phyloP scores from a whole-genome alignment of 2,888 invertebrate species.

The Gastracanthus pulcherrimus region DNA sequence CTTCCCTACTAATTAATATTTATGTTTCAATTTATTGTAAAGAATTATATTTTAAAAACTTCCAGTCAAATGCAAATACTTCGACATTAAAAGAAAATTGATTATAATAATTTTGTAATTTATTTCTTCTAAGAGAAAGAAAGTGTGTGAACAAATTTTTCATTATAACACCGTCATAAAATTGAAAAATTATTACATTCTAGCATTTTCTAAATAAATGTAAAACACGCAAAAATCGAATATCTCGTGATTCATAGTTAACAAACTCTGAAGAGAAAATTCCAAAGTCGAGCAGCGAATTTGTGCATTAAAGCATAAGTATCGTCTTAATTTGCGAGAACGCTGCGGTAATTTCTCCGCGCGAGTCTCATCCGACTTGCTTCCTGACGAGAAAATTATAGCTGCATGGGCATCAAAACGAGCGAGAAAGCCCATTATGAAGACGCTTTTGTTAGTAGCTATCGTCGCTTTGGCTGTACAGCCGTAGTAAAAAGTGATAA shows the following conservation, averaged over 20 bases:
- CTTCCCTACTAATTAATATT: too few relatives aligned
- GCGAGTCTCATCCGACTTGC: conserved; percentile 11
- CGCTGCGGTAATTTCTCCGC: conserved; percentile 14
- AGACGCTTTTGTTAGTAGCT: conserved; percentile 5
- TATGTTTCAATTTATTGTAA: too few relatives aligned
- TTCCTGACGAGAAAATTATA: conserved; percentile 42
- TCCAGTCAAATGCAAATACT: too few relatives aligned
- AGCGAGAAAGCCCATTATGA: conserved; percentile 36
- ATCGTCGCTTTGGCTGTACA: conserved; percentile 16
- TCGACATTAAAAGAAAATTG: too few relatives aligned
- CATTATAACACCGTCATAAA: too few relatives aligned
- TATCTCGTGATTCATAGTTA: neutral
- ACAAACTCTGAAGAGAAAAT: neutral
- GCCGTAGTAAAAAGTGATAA: neutral
- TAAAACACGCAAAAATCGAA: neutral
- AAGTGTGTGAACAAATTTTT: too few relatives aligned
- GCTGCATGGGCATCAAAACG: conserved; percentile 8
- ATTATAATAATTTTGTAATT: too few relatives aligned
- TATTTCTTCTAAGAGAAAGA: too few relatives aligned
- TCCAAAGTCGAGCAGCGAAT: neutral
- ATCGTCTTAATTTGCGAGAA: conserved; percentile 36
- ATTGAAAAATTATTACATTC: too few relatives aligned
- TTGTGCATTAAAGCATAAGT: neutral
- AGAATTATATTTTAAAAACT: too few relatives aligned
- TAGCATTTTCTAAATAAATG: too few relatives aligned